Conservation (phyloP, 2,888 invertebrate genomes). For the Tetheella fluctuosa region DNA sequence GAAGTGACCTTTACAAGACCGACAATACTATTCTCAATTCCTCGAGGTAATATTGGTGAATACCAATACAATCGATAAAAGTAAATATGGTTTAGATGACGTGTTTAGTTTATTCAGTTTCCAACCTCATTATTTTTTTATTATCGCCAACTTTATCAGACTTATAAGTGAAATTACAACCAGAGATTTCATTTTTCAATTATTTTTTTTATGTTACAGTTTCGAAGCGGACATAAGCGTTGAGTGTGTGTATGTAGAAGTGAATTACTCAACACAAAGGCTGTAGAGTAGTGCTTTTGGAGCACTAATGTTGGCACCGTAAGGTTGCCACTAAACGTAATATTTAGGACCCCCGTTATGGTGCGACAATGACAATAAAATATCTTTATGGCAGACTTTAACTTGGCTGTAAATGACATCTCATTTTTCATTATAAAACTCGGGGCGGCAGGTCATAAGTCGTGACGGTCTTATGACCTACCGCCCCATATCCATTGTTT, state of each 20-base stretch:
- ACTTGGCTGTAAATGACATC: slow-evolving; percentile 1
- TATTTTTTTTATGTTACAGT: too few species aligned
- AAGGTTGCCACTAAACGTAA: not conserved
- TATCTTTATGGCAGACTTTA: not conserved
- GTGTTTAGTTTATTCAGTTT: too few species aligned
- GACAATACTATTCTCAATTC: not conserved
- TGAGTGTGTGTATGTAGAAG: not conserved
- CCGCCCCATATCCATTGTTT: too few species aligned
- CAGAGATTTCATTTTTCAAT: too few species aligned
- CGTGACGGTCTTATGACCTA: too few species aligned
- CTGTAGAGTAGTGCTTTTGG: slow-evolving; percentile 1
- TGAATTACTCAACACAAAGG: slow-evolving; percentile 1
- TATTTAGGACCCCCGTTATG: not conserved
- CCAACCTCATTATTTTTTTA: not conserved
- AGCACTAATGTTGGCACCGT: slow-evolving; percentile 4
- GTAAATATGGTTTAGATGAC: too few species aligned
- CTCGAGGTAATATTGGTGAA: not conserved
- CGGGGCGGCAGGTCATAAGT: too few species aligned
- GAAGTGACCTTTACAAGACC: not conserved
- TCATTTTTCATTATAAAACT: slow-evolving; percentile 6
- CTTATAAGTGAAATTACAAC: too few species aligned
- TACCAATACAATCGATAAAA: not conserved
- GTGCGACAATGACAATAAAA: not conserved
- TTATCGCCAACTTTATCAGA: not conserved
- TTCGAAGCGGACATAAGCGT: not conserved